Percentiles rank a stretch among this genome's conserved stretches.
Evolutionary conservation across 2,113 vertebrate species (phyloP).

Genomic region (Pagrus major): DNA sequence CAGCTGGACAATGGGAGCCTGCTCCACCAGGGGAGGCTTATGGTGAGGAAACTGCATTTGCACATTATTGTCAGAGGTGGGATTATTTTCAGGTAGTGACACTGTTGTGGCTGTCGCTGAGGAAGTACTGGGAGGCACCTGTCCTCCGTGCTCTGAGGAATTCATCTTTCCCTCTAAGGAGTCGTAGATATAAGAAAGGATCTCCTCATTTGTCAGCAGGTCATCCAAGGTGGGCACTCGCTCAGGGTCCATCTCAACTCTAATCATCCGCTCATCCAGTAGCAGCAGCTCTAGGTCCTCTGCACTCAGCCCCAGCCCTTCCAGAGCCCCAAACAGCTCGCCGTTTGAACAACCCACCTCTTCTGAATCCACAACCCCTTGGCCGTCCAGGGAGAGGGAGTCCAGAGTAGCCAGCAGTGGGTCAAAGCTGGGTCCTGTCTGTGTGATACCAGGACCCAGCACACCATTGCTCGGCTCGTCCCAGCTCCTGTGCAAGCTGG

Average conservation of each 20-base stretch:
- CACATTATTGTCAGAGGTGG: slow-evolving; percentile 36
- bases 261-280: slow-evolving; percentile 87
- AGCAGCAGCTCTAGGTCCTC: slow-evolving; percentile 88
- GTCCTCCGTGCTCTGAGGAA: slow-evolving; percentile 21
- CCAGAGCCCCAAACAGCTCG: slow-evolving; percentile 82
- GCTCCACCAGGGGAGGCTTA: slow-evolving; percentile 52
- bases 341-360: slow-evolving; percentile 81
- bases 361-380: slow-evolving; percentile 47
- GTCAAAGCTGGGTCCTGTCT: slow-evolving; percentile 71
- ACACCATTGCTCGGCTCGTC: slow-evolving; percentile 26
- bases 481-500: slow-evolving; percentile 62
- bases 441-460: slow-evolving; percentile 16
- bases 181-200: slow-evolving; percentile 82
- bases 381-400: slow-evolving; percentile 79
- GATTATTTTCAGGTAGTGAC: slow-evolving; percentile 26
- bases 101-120: background rate
- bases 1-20: slow-evolving; percentile 74
- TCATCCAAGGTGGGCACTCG: slow-evolving; percentile 71
- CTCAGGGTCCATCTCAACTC: slow-evolving; percentile 80
- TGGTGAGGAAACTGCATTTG: slow-evolving; percentile 66
- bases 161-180: slow-evolving; percentile 67
- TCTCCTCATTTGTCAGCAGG: slow-evolving; percentile 80
- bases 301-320: slow-evolving; percentile 83
- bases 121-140: slow-evolving; percentile 22
- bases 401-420: slow-evolving; percentile 84